phyloP scores from a whole-genome alignment of 2,113 vertebrate species.

The Oxygymnocypris stewartii region DNA sequence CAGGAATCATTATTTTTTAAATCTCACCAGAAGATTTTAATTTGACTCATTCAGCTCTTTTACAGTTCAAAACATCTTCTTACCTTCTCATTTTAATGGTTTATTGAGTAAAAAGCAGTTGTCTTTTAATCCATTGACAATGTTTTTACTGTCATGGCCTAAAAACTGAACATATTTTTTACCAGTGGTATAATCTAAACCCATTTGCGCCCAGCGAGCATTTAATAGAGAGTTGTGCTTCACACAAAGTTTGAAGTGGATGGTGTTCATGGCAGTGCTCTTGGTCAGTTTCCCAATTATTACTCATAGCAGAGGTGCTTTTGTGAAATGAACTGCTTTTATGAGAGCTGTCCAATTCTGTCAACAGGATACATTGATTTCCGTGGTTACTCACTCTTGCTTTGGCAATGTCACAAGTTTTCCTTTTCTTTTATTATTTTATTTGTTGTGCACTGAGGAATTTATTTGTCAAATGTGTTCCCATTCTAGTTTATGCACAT shows the following conservation, averaged over 20 bases:
- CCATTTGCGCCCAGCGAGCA: not conserved
- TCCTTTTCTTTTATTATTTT: too few species aligned
- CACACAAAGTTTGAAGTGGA: not conserved
- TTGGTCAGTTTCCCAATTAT: constrained; percentile 34
- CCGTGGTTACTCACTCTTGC: not conserved
- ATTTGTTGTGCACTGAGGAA: too few species aligned
- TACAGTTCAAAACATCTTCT: not conserved
- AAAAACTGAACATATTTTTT: not conserved
- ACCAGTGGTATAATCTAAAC: not conserved
- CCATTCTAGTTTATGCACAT: not conserved
- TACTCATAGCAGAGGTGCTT: constrained; percentile 34
- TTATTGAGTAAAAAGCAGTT: not conserved
- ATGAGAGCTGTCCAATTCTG: constrained; percentile 38
- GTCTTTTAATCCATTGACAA: not conserved
- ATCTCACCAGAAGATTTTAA: not conserved
- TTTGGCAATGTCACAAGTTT: not conserved
- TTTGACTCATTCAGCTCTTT: not conserved
- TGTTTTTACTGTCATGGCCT: not conserved
- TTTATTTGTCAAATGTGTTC: not conserved
- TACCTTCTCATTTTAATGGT: not conserved
- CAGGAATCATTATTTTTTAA: too few species aligned
- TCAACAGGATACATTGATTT: constrained; percentile 1
- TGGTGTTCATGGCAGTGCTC: not conserved
- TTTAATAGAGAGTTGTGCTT: not conserved
- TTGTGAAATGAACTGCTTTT: constrained; percentile 1